phyloP scores from a whole-genome alignment of 2,888 invertebrate species.

The Ectemnius continuus region DNA sequence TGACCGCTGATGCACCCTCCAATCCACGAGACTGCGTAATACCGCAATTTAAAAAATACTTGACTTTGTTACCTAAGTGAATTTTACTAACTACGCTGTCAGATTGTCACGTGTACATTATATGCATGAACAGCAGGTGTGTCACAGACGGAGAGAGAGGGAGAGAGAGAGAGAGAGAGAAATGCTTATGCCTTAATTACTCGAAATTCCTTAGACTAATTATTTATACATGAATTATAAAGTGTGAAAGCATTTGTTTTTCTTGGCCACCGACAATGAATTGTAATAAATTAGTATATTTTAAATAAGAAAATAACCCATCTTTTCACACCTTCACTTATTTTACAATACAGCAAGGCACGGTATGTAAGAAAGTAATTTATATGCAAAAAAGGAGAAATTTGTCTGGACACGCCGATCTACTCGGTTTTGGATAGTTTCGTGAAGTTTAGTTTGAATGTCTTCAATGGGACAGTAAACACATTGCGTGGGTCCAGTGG shows the following conservation, averaged over 20 bases:
- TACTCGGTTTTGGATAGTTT: constrained; percentile 26
- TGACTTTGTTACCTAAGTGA: constrained; percentile 71
- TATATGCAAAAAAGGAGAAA: too few species aligned
- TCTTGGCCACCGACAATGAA: too few species aligned
- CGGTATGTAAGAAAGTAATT: too few species aligned
- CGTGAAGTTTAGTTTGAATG: constrained; percentile 37
- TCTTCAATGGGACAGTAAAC: constrained; percentile 36
- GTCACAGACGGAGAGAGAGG: too few species aligned
- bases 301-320: too few species aligned
- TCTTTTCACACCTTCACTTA: too few species aligned
- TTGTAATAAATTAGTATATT: too few species aligned
- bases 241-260: neutral
- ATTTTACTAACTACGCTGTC: neutral
- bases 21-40: constrained; percentile 71
- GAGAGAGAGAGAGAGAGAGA: too few species aligned
- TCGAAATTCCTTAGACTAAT: constrained; percentile 1
- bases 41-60: constrained; percentile 74
- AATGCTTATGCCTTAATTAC: neutral
- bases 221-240: neutral
- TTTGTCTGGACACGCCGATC: too few species aligned
- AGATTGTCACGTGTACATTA: neutral
- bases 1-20: constrained; percentile 71
- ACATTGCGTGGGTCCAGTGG: constrained; percentile 48
- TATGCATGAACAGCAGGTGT: neutral
- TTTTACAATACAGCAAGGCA: too few species aligned